phyloP scores from a whole-genome alignment of 1,140 invertebrate species.

The Archegozetes longisetosus region DNA sequence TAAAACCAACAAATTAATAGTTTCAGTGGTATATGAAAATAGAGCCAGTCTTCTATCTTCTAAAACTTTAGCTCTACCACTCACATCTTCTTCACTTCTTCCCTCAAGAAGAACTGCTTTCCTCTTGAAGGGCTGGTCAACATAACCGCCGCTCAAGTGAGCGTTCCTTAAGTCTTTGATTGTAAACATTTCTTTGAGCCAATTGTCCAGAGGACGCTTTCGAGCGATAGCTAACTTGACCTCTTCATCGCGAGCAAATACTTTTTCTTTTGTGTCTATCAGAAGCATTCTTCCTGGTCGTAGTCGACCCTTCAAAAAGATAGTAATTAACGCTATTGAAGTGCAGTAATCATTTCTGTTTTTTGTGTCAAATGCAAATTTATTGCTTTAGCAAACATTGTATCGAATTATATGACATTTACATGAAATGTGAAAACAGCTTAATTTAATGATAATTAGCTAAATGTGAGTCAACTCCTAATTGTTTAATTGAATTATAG shows the following conservation, averaged over 20 bases:
- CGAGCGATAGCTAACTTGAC: slow-evolving; percentile 73
- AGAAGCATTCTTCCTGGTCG: slow-evolving; percentile 95
- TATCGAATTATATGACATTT: not conserved
- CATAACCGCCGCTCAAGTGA: not conserved
- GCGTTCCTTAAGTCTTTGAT: slow-evolving; percentile 7
- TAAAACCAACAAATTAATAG: slow-evolving; percentile 76
- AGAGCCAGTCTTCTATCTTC: slow-evolving; percentile 67
- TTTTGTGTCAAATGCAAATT: not conserved
- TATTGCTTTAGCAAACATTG: not conserved
- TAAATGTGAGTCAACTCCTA: too few relatives aligned
- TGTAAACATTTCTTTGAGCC: slow-evolving; percentile 65
- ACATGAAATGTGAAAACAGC: not conserved
- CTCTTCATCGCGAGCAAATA: slow-evolving; percentile 83
- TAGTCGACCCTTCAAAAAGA: slow-evolving; percentile 60
- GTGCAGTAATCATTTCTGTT: too few relatives aligned
- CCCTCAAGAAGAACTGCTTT: slow-evolving; percentile 12
- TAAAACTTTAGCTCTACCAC: slow-evolving; percentile 15
- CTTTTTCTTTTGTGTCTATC: slow-evolving; percentile 79
- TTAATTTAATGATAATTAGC: not conserved
- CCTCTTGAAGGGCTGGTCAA: slow-evolving; percentile 6
- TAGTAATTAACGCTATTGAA: not conserved
- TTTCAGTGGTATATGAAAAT: slow-evolving; percentile 89
- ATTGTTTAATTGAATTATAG: too few relatives aligned
- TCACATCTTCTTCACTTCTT: slow-evolving; percentile 9
- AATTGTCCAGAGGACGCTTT: slow-evolving; percentile 68